phyloP scores from a whole-genome alignment of 2,888 invertebrate species.

The Hydrotaea cyrtoneurina region DNA sequence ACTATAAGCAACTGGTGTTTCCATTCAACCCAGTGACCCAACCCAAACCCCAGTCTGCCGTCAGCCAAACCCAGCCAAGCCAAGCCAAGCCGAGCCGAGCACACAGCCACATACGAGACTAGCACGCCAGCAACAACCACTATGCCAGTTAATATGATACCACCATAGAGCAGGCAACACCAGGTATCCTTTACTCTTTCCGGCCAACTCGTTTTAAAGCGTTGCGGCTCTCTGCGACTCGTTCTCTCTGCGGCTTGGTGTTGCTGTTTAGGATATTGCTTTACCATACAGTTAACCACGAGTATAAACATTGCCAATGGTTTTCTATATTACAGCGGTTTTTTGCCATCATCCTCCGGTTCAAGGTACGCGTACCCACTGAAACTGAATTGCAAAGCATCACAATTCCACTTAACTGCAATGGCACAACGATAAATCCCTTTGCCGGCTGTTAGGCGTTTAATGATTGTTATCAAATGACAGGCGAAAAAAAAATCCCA shows the following conservation, averaged over 20 bases:
- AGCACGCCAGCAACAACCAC: constrained; percentile 40
- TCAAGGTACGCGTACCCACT: not conserved
- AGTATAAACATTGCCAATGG: constrained; percentile 58
- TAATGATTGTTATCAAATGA: constrained; percentile 19
- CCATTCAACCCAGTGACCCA: constrained; percentile 72
- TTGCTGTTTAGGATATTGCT: constrained; percentile 46
- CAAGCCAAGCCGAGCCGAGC: not conserved
- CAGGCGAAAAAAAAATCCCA: constrained; percentile 49
- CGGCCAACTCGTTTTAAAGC: not conserved
- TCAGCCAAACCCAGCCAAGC: constrained; percentile 12
- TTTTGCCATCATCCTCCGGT: constrained; percentile 13
- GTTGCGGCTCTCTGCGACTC: not conserved
- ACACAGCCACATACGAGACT: constrained; percentile 26
- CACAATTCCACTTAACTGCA: constrained; percentile 27
- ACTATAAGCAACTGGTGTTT: constrained; percentile 78
- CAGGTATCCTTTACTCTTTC: constrained; percentile 29
- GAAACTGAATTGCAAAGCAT: not conserved
- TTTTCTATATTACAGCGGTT: constrained; percentile 64
- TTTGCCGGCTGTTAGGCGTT: constrained; percentile 28
- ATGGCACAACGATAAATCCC: not conserved
- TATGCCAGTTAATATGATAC: constrained; percentile 57
- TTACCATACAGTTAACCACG: constrained; percentile 53
- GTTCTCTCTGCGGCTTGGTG: not conserved
- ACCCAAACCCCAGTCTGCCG: too few relatives aligned
- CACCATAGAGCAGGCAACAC: constrained; percentile 11